Percentiles rank a stretch among this genome's conserved stretches.
phyloP scores from a whole-genome alignment of 2,888 invertebrate genomes.

The Sclerodermus sp. region DNA sequence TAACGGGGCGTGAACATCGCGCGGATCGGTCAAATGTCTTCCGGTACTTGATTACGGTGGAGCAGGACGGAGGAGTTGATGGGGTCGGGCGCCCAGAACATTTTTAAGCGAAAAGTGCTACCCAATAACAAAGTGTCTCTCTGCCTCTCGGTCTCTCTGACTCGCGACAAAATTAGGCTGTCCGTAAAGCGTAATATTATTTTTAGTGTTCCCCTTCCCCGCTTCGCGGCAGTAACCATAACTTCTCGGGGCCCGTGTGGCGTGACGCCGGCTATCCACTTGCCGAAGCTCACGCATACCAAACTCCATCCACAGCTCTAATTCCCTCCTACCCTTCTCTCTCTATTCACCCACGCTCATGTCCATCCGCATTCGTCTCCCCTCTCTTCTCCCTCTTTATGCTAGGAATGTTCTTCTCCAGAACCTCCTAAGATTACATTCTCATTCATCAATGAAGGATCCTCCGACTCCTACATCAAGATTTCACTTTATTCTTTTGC shows the following conservation, averaged over 20 bases:
- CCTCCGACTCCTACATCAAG: too few relatives aligned
- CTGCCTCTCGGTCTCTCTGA: constrained; percentile 10
- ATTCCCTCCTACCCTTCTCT: constrained; percentile 27
- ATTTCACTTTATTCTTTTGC: too few relatives aligned
- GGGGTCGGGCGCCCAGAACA: constrained; percentile 30
- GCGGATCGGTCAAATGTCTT: constrained; percentile 42
- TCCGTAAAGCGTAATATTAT: constrained; percentile 50
- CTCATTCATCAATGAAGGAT: too few relatives aligned
- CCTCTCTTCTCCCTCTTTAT: background rate
- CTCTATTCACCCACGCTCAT: constrained; percentile 13
- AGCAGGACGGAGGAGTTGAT: constrained; percentile 24
- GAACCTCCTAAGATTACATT: too few relatives aligned
- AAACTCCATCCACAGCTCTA: constrained; percentile 35
- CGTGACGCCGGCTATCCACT: constrained; percentile 52
- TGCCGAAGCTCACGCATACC: constrained; percentile 43
- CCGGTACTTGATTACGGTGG: constrained; percentile 43
- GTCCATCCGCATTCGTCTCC: constrained; percentile 8
- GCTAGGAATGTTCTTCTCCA: too few relatives aligned
- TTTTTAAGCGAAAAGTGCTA: constrained; percentile 20
- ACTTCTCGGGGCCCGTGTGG: constrained; percentile 47
- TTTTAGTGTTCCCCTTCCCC: constrained; percentile 43
- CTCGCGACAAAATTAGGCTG: constrained; percentile 47
- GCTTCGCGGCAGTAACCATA: constrained; percentile 50
- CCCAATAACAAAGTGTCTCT: constrained; percentile 25
- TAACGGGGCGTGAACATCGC: constrained; percentile 29